Percentiles rank a stretch among this genome's conserved stretches.
phyloP scores from a whole-genome alignment of 1,140 invertebrate genomes.

The Drosophila prosaltans region DNA sequence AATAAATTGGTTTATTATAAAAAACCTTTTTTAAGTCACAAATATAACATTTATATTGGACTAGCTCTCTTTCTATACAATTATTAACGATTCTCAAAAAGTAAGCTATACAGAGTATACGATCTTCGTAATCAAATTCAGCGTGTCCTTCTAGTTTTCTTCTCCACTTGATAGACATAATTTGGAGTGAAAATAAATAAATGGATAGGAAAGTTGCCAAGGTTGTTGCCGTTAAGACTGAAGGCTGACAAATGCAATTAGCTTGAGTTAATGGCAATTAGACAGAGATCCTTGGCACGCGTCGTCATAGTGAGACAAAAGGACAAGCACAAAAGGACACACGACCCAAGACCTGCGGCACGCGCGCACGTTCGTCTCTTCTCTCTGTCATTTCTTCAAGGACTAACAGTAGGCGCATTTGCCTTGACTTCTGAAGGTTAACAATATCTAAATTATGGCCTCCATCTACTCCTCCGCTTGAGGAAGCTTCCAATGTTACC shows the following conservation, averaged over 20 bases:
- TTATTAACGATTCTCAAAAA: too few species aligned
- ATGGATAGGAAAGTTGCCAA: neutral
- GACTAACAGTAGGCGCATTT: conserved; percentile 51
- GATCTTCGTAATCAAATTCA: too few species aligned
- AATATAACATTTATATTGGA: too few species aligned
- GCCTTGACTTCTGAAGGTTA: conserved; percentile 30
- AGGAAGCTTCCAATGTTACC: conserved; percentile 54
- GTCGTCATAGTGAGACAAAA: conserved; percentile 17
- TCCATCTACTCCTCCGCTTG: conserved; percentile 18
- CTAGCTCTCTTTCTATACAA: too few species aligned
- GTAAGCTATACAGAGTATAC: too few species aligned
- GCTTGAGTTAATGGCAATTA: conserved; percentile 39
- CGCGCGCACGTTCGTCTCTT: conserved; percentile 11
- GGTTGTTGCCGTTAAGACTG: conserved; percentile 11
- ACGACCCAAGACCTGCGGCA: conserved; percentile 38
- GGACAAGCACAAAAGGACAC: conserved; percentile 40
- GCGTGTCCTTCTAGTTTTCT: conserved; percentile 31
- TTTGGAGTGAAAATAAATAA: conserved; percentile 24
- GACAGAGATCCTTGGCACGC: conserved; percentile 48
- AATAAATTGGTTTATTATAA: too few species aligned
- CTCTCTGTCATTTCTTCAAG: conserved; percentile 11
- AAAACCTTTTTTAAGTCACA: too few species aligned
- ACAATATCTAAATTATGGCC: conserved; percentile 29
- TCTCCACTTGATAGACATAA: conserved; percentile 59
- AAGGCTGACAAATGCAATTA: conserved; percentile 46